Conservation (phyloP, 2,113 vertebrate species). For the Stigmatopora nigra region DNA sequence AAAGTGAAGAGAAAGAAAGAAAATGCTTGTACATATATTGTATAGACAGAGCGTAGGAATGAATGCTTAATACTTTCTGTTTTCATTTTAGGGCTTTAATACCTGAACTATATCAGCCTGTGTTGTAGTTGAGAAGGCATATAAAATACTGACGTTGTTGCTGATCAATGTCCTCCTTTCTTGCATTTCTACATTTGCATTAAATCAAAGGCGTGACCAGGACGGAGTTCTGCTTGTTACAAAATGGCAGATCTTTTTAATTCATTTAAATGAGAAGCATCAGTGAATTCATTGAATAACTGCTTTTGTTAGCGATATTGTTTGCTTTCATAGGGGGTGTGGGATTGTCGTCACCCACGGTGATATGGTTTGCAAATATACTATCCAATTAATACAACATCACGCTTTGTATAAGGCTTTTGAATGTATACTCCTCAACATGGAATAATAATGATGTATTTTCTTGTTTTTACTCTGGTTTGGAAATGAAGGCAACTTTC, state of each 20-base stretch:
- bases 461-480: background rate
- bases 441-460: background rate
- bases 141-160: conserved; percentile 49
- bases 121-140: conserved; percentile 50
- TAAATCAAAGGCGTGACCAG: conserved; percentile 26
- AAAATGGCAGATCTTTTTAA: conserved; percentile 13
- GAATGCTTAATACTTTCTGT: conserved; percentile 28
- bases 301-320: conserved; percentile 38
- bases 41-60: conserved; percentile 42
- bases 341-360: conserved; percentile 33
- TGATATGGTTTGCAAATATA: conserved; percentile 64
- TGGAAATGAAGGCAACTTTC: background rate
- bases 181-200: conserved; percentile 37
- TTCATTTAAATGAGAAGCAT: background rate
- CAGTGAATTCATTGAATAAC: conserved; percentile 17
- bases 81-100: conserved; percentile 32
- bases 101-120: conserved; percentile 44
- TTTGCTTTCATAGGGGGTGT: conserved; percentile 40
- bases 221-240: conserved; percentile 24
- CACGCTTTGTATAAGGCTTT: conserved; percentile 19
- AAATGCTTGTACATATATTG: conserved; percentile 53
- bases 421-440: background rate
- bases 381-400: conserved; percentile 44
- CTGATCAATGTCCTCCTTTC: conserved; percentile 31
- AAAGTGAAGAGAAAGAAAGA: conserved; percentile 31